Percentiles rank a stretch among this genome's conserved stretches.
These are phyloP conservation scores for Cerastis leucographa DNA, from an alignment of 2,888 invertebrate genomes.

Conservation along the genomic window DNA sequence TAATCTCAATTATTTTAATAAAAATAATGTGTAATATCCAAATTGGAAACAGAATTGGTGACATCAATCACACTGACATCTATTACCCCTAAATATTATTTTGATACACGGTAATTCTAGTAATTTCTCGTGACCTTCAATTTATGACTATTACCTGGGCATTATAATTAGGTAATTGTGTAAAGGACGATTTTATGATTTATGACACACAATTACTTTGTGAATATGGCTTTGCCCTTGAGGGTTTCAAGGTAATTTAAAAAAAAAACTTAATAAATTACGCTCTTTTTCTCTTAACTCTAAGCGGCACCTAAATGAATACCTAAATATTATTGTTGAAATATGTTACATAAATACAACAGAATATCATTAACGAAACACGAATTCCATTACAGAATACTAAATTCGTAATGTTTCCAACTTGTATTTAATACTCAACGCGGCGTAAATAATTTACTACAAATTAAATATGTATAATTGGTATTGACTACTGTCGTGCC, in stretches of 20 bases:
- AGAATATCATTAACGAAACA: conserved; percentile 32
- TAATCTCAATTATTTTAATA: neutral
- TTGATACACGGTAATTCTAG: conserved; percentile 15
- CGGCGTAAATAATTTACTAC: conserved; percentile 48
- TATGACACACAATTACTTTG: conserved; percentile 29
- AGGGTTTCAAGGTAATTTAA: neutral
- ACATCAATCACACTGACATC: conserved; percentile 39
- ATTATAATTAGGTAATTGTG: conserved; percentile 7
- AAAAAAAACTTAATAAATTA: neutral
- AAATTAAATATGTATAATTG: conserved; percentile 50
- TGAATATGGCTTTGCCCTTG: conserved; percentile 19
- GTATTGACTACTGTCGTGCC: conserved; percentile 39
- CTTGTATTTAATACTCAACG: conserved; percentile 35
- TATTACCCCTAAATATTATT: conserved; percentile 30
- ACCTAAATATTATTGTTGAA: neutral
- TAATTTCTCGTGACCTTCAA: conserved; percentile 25
- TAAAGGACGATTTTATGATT: conserved; percentile 29
- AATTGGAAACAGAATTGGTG: conserved; percentile 22
- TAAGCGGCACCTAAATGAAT: neutral
- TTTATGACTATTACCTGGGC: conserved; percentile 29
- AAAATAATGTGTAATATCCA: conserved; percentile 31
- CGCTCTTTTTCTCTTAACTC: neutral
- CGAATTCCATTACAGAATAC: conserved; percentile 43
- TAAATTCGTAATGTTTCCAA: conserved; percentile 29
- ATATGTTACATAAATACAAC: conserved; percentile 5